Evolutionary conservation across 92 coral and sea anemone genomes (phyloP), one percentile per base, ranked within the genome.

Genomic region (Palythoa grandiflora): DNA sequence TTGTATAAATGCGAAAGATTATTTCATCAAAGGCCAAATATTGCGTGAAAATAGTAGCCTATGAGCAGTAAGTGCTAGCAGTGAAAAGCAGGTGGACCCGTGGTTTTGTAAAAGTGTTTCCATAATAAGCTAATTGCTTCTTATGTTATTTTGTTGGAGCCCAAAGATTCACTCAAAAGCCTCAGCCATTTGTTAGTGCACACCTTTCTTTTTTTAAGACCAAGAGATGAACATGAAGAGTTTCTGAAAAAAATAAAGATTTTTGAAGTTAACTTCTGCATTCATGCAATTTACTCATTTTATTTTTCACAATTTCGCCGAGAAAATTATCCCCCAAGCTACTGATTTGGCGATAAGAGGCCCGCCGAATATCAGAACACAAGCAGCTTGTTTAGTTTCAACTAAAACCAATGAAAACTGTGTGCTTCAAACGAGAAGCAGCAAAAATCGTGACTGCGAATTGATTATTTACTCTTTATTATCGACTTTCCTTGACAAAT

Each of bases 401-500:
- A 39, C 59, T 19, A 47, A 47, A 79, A 39, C 73, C 84, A 60
- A 79, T 59, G 47, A 40, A 4, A 60, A 44, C 75, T 75, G 44
- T 14, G 40, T 66, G 73, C 21, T 47, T 81, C 59, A 44, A 65
- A 81, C 74, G 75, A 81, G 75, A 81, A 66, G 21, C 19, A 65
- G 48, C 59, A 66, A 20, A 40, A 81, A 47, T 81, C 60, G 61
- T 66, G 75, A 81, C 60, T 81, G 74, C 60, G 59, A 44, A 65
- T 81, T 53, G 75, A 81, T 80, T 81, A 81, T 81, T 81, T 81
- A 81, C 75, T 81, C 66, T 81, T 81, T 65, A 81, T 81, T 81
- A 81, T 81, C 86, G 40, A 65, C 86, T 81, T 81, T 66, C 86
- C 47, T 81, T 81, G 86, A 81, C 86, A 81, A 81, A 81, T 65